phyloP scores from a whole-genome alignment of 30 jellyfish, hydroid and myxozoan genomes.

The Rhopilema esculentum region DNA sequence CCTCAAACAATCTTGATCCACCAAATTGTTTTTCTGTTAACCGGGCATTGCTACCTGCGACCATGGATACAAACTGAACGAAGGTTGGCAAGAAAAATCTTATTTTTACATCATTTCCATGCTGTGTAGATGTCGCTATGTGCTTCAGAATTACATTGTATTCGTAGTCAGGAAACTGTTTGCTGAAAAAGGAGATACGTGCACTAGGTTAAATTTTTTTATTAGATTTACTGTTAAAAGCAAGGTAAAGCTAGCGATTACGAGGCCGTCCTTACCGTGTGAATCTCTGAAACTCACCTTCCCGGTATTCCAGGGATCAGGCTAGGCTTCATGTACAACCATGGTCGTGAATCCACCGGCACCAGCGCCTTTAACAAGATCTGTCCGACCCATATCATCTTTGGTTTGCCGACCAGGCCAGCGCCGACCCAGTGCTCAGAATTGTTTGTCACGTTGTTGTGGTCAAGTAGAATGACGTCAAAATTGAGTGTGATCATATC shows the following conservation, averaged over 20 bases:
- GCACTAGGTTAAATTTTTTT: too few species aligned
- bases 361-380: constrained; percentile 46
- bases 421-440: constrained; percentile 94
- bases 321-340: constrained; percentile 50
- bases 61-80: constrained; percentile 18
- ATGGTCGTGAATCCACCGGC: constrained; percentile 60
- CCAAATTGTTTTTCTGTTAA: constrained; percentile 49
- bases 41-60: constrained; percentile 20
- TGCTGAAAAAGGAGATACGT: constrained; percentile 6
- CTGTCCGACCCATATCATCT: constrained; percentile 96
- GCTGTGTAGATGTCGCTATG: constrained; percentile 28
- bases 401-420: constrained; percentile 83
- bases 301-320: not conserved
- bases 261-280: too few species aligned
- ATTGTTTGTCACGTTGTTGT: constrained; percentile 71
- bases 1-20: constrained; percentile 73
- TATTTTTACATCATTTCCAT: constrained; percentile 51
- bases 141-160: constrained; percentile 36
- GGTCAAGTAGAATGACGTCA: constrained; percentile 66
- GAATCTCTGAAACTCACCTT: too few species aligned
- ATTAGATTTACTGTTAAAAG: not conserved
- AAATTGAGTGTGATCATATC: constrained; percentile 65
- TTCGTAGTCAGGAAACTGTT: constrained; percentile 44
- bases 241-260: not conserved
- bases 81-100: constrained; percentile 69